Conservation (phyloP, 1,140 invertebrate genomes). For the Pogonomyrmex californicus region DNA sequence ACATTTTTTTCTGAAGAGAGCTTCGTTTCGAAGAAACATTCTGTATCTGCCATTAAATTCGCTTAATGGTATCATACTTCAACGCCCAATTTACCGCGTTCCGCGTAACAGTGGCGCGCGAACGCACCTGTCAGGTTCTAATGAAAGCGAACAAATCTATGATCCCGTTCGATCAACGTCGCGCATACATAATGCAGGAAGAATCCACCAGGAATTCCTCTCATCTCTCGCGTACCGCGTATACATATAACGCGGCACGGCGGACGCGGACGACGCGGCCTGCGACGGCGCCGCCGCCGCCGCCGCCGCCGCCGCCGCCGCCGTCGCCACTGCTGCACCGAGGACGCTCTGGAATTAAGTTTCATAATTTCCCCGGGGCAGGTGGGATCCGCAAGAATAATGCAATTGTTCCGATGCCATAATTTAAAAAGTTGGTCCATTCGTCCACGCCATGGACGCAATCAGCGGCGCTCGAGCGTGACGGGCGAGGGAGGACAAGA, state of each 20-base stretch:
- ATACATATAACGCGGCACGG: constrained; percentile 50
- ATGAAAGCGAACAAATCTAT: constrained; percentile 58
- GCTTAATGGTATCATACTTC: constrained; percentile 24
- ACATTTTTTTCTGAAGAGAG: background rate
- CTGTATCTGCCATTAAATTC: constrained; percentile 29
- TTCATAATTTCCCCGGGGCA: constrained; percentile 80
- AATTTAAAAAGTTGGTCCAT: constrained; percentile 83
- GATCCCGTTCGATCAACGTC: constrained; percentile 52
- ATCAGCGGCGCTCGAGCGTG: constrained; percentile 73
- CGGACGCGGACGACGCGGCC: constrained; percentile 14
- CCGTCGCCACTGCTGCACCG: constrained; percentile 21
- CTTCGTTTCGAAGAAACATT: constrained; percentile 1
- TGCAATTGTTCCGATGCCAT: constrained; percentile 80
- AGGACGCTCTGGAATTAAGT: constrained; percentile 78
- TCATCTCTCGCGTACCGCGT: constrained; percentile 53
- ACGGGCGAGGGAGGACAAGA: constrained; percentile 18
- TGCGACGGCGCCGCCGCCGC: background rate
- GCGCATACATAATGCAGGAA: constrained; percentile 60
- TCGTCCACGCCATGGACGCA: constrained; percentile 78
- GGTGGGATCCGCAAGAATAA: constrained; percentile 76
- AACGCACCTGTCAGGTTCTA: constrained; percentile 33
- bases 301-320: constrained; percentile 2
- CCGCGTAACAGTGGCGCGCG: background rate
- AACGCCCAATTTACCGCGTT: constrained; percentile 29
- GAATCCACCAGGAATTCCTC: constrained; percentile 62